Percentiles rank a stretch among this genome's conserved stretches.
Conservation (phyloP, 2,797 vertebrate species). For the Pangasius sanitwongsei region DNA sequence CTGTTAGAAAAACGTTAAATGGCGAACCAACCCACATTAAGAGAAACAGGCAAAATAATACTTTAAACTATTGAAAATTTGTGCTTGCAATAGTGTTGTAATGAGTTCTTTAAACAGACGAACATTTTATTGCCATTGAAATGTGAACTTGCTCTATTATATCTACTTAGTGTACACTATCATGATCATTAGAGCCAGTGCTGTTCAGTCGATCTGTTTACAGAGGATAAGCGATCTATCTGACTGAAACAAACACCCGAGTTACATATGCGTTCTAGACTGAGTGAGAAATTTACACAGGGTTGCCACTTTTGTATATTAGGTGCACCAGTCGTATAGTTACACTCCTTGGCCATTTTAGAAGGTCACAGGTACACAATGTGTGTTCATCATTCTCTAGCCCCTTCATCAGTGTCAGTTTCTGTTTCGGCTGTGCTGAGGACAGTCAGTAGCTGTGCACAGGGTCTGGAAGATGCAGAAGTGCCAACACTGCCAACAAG, state of each 20-base stretch:
- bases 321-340: not conserved
- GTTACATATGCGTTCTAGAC: not conserved
- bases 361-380: not conserved
- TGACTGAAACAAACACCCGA: not conserved
- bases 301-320: not conserved
- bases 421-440: not conserved
- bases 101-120: not conserved
- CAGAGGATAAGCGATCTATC: not conserved
- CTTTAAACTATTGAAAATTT: not conserved
- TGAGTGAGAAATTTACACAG: not conserved
- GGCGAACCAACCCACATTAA: not conserved
- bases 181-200: not conserved
- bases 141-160: not conserved
- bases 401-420: not conserved
- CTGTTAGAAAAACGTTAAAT: conserved; percentile 19
- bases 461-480: not conserved
- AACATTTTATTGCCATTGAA: conserved; percentile 32
- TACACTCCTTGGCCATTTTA: not conserved
- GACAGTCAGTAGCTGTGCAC: not conserved
- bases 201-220: not conserved
- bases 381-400: not conserved
- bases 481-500: not conserved
- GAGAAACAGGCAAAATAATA: not conserved
- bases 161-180: not conserved
- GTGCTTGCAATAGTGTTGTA: conserved; percentile 31